A percentile compares a stretch with the other conserved stretches of the same genome.
Evolutionary conservation across 2,113 vertebrate species (phyloP).

Genomic region (Oncorhynchus tshawytscha): DNA sequence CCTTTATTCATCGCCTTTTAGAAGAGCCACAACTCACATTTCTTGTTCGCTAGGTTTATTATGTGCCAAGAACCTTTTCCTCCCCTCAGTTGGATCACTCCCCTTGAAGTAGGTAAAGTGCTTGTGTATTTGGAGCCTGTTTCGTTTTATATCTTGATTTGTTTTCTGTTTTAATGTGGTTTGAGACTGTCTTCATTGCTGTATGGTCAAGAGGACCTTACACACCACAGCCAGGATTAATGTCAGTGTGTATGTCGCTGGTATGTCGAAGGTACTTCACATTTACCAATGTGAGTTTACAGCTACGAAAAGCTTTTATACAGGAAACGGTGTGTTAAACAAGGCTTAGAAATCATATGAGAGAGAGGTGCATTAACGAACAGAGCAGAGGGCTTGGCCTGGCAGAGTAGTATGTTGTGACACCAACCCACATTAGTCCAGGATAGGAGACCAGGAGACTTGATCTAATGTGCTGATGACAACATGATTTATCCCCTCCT

Average conservation of each 20-base stretch:
- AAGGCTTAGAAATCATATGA: slow-evolving; percentile 7
- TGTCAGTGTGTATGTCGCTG: slow-evolving; percentile 7
- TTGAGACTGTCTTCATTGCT: background rate
- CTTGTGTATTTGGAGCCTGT: background rate
- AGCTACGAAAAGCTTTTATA: slow-evolving; percentile 14
- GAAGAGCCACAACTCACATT: slow-evolving; percentile 54
- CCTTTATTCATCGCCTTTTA: slow-evolving; percentile 54
- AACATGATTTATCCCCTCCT: slow-evolving; percentile 69
- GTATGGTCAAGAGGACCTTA: background rate
- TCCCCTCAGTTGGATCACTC: slow-evolving; percentile 28
- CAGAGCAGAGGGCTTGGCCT: background rate
- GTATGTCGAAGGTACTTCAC: slow-evolving; percentile 11
- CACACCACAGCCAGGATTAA: slow-evolving; percentile 4
- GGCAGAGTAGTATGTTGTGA: background rate
- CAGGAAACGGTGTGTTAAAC: slow-evolving; percentile 17
- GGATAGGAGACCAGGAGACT: slow-evolving; percentile 42
- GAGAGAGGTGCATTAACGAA: background rate
- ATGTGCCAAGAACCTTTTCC: slow-evolving; percentile 39
- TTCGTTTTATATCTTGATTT: background rate
- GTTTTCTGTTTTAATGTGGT: background rate
- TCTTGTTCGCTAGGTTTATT: slow-evolving; percentile 62
- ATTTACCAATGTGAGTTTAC: slow-evolving; percentile 17
- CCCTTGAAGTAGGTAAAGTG: slow-evolving; percentile 16
- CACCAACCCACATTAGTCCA: slow-evolving; percentile 5
- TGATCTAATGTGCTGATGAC: slow-evolving; percentile 61